These are phyloP conservation scores for Ganaspis sp. DNA, from an alignment of 1,140 invertebrate genomes.

Conservation along the genomic window DNA sequence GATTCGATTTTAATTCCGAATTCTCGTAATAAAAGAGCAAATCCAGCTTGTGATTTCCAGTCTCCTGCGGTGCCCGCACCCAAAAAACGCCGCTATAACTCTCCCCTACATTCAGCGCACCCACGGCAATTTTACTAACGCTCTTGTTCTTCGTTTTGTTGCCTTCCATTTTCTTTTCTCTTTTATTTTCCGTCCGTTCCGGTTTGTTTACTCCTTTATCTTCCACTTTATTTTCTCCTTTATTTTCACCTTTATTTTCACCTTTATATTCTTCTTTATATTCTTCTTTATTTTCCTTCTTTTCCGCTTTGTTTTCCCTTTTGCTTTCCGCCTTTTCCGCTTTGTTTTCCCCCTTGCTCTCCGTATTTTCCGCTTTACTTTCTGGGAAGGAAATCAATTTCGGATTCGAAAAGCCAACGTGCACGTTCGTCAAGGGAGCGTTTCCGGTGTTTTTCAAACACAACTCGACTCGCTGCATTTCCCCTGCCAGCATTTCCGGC, in stretches of 20 bases:
- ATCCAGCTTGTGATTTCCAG: conserved; percentile 81
- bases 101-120: conserved; percentile 77
- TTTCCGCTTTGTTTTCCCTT: no score
- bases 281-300: no score
- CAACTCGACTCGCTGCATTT: conserved; percentile 82
- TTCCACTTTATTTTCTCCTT: no score
- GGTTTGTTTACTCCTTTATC: no score
- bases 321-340: no score
- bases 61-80: conserved; percentile 81
- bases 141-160: conserved; percentile 47
- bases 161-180: no score
- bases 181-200: no score
- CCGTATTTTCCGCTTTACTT: no score
- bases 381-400: conserved; percentile 81
- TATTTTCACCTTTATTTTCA: no score
- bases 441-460: conserved; percentile 84
- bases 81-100: conserved; percentile 80
- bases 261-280: no score
- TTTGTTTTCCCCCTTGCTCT: no score
- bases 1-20: conserved; percentile 68
- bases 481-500: conserved; percentile 83
- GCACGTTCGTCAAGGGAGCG: conserved; percentile 80
- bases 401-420: conserved; percentile 82
- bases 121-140: conserved; percentile 75
- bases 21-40: conserved; percentile 86